Percentiles rank a stretch among this genome's conserved stretches.
phyloP scores from a whole-genome alignment of 2,888 invertebrate genomes.

The Pseudococcus jackbeardsleyi region DNA sequence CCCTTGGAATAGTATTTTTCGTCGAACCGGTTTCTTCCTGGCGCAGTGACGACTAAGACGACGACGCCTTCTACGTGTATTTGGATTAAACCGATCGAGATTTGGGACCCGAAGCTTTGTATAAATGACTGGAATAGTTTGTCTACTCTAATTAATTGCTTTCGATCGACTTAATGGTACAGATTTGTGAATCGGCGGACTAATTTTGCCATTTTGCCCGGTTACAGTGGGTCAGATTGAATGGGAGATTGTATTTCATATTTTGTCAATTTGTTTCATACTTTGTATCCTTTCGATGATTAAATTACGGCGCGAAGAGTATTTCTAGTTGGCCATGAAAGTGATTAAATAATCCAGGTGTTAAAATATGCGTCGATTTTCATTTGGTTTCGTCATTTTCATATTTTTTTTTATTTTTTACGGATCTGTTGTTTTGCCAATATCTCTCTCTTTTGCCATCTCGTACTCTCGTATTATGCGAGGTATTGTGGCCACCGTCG shows the following conservation, averaged over 20 bases:
- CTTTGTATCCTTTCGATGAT: background rate
- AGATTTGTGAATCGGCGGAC: too few relatives aligned
- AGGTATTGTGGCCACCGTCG: background rate
- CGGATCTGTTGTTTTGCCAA: background rate
- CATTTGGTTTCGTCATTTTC: background rate
- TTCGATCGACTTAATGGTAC: background rate
- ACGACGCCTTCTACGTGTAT: background rate
- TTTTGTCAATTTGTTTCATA: background rate
- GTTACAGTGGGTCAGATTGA: too few relatives aligned
- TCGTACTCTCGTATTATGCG: background rate
- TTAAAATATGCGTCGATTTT: background rate
- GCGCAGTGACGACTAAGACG: background rate
- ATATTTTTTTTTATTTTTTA: background rate
- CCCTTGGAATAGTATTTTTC: slow-evolving; percentile 22
- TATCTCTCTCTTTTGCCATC: background rate
- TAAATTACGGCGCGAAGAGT: background rate
- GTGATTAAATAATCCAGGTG: background rate
- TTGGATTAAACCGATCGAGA: background rate
- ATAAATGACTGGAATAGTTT: background rate
- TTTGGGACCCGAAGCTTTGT: background rate
- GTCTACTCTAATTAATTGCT: background rate
- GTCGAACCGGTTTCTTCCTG: slow-evolving; percentile 36
- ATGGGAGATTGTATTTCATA: too few relatives aligned
- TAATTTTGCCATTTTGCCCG: too few relatives aligned
- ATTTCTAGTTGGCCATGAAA: slow-evolving; percentile 2